phyloP scores from a whole-genome alignment of 2,113 vertebrate species.

The Puma concolor region DNA sequence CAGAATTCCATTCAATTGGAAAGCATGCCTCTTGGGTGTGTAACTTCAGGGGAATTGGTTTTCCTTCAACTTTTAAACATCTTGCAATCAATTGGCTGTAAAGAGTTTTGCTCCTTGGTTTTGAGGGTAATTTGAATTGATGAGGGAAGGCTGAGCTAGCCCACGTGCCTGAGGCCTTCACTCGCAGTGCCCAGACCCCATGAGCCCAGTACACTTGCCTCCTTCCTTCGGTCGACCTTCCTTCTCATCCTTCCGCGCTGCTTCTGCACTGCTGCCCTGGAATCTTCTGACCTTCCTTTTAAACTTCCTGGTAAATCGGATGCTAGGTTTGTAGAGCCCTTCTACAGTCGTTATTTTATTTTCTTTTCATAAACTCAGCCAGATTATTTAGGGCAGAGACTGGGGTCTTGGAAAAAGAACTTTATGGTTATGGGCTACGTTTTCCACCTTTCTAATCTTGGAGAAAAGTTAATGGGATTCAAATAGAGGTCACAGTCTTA shows the following conservation, averaged over 20 bases:
- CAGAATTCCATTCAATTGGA: not conserved
- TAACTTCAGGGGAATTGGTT: not conserved
- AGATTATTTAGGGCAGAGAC: not conserved
- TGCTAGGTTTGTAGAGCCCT: not conserved
- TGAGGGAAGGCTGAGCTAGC: not conserved
- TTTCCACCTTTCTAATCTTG: not conserved
- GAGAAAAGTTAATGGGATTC: not conserved
- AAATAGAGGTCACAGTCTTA: not conserved
- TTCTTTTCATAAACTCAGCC: not conserved
- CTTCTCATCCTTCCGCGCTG: not conserved
- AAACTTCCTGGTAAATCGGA: not conserved
- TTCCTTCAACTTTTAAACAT: not conserved
- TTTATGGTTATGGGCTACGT: not conserved
- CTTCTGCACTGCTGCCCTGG: no score
- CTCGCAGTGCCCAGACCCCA: fast-evolving
- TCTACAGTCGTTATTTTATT: not conserved
- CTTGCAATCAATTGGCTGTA: not conserved
- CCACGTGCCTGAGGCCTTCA: no score
- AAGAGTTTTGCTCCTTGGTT: not conserved
- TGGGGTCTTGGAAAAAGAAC: not conserved
- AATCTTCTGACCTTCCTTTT: not conserved
- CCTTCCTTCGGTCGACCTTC: not conserved
- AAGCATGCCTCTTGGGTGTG: not conserved
- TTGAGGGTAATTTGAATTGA: not conserved
- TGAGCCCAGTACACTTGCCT: not conserved